Evolutionary conservation across 2,888 invertebrate genomes (phyloP), one percentile per base, ranked within the genome.

Genomic region (Eustalomyia histrio): DNA sequence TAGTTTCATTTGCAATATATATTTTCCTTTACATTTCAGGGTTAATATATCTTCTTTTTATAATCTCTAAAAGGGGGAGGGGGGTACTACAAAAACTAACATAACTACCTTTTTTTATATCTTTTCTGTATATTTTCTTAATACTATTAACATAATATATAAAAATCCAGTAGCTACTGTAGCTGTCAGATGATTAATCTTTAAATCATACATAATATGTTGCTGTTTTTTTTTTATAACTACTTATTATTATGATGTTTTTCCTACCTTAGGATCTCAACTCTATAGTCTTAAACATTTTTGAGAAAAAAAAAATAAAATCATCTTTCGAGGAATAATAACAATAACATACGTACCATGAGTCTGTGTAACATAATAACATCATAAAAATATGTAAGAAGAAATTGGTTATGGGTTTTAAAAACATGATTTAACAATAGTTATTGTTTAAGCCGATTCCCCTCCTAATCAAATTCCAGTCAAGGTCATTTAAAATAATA

Each of bases 131-230:
- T 39, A 61, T 60, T 61, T 75, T 65, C 47, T 61, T 16, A 39
- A 57, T 53, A 64, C 64, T 52, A 69, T 68, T 79, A 33, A 69
- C 18, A 47, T 67, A 33, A 47, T 33, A 47, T 33, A 72, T 39
- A 58, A 73, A 80, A 74, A 74, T 78, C 74, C 78, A 81, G 81
- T 81, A 81, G 81, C 81, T 81, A 74, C 67, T 78, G 52, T 39
- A 81, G 78, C 78, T 81, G 81, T 81, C 81, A 81, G 78, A 81
- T 81, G 81, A 81, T 81, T 81, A 81, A 81, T 81, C 81, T 81
- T 78, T 78, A 78, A 81, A 81, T 78, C 81, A 81, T 81, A 81
- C 71, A 81, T n/a, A 67, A 35, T 65, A 65, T 80, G 72, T 76
- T 76, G 12, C 53, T 68, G 50, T 47, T 50, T 63, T 68, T 47